Evolutionary conservation across 2,113 vertebrate genomes (phyloP), one percentile per base, ranked within the genome.

Genomic region (Entosphenus tridentatus): DNA sequence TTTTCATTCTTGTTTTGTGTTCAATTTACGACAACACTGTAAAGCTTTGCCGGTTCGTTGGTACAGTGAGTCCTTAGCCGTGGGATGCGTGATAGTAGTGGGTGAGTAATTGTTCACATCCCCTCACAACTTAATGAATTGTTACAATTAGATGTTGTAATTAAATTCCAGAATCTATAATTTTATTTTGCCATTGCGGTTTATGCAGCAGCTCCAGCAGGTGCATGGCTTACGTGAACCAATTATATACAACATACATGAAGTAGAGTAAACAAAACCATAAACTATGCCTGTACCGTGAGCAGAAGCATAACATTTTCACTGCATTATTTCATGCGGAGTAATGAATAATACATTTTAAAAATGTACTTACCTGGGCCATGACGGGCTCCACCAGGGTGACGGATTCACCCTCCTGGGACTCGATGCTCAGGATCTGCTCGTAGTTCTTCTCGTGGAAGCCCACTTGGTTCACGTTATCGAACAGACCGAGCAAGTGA

Each of bases 361-460:
- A 68, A 8, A 13, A 9, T 56, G 59, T 68, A 72, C 70, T 77
- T 78, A 81, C 80, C 78, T 81, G 78, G 70, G 80, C 80, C 72
- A 75, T 75, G 71, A 81, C 72, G 21, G 79, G 77, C 72, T 81
- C 79, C 65, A 76, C 79, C 69, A 80, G 73, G 74, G 79, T 76
- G 72, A 81, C 79, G 56, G 16, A 73, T 70, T 81, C 80, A 55
- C 80, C 78, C 77, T 81, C 80, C 74, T 80, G 80, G 74, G 80
- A 81, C 73, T 80, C 76, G 76, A 81, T 79, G 67, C 74, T 73
- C 70, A 79, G 74, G 74, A 81, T 80, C 73, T 81, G 80, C 70
- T 81, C 77, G 1, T 81, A 81, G 74, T 77, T 78, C 74, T 78
- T 79, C 74, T 81, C 77, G 57, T 79, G 13, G 74, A 81, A 81